Percentiles rank a stretch among this genome's conserved stretches.
phyloP scores from a whole-genome alignment of 2,113 vertebrate species.

The Tachysurus vachellii region DNA sequence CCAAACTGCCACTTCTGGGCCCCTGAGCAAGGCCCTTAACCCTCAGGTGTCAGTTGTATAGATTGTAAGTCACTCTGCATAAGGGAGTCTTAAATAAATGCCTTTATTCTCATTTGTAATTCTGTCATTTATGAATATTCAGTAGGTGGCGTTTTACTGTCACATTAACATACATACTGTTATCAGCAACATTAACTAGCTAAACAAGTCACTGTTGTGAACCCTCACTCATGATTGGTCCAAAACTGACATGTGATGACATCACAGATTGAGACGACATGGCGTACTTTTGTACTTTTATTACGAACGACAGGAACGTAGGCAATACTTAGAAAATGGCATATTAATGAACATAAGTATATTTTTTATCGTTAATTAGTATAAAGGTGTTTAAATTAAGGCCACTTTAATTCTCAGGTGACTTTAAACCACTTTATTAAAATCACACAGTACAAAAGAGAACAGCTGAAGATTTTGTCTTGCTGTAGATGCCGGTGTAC shows the following conservation, averaged over 20 bases:
- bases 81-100: too few relatives aligned
- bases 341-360: not conserved
- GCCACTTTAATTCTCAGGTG: not conserved
- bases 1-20: too few relatives aligned
- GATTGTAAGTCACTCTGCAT: too few relatives aligned
- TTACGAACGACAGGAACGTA: not conserved
- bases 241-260: not conserved
- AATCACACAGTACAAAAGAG: not conserved
- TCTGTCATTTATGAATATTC: not conserved
- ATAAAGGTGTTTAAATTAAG: not conserved
- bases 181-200: not conserved
- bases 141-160: too few relatives aligned
- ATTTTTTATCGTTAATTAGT: not conserved
- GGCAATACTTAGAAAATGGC: too few relatives aligned
- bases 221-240: not conserved
- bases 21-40: too few relatives aligned
- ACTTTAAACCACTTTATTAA: not conserved
- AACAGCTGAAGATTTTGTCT: constrained; percentile 44
- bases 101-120: not conserved
- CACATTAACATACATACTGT: too few relatives aligned
- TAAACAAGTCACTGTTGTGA: not conserved
- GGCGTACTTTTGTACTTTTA: not conserved
- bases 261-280: not conserved
- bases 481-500: constrained; percentile 82
- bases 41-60: too few relatives aligned